Evolutionary conservation across 2,797 vertebrate species (phyloP), one percentile per base, ranked within the genome.

Genomic region (Jordanella pulchra): DNA sequence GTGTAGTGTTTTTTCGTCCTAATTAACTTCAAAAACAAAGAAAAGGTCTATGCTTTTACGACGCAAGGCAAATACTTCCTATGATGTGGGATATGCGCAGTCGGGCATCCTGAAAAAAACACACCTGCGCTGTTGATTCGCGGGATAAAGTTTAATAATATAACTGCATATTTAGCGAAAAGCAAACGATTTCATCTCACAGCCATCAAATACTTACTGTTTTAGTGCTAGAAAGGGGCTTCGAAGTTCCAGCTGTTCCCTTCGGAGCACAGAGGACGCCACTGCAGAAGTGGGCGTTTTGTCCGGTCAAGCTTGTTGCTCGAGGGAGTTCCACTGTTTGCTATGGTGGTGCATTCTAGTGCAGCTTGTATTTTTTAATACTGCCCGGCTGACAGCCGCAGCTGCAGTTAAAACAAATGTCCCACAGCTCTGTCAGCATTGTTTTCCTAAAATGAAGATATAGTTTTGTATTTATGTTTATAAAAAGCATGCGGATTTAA

Each of bases 231-330:
- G 54, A 12, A 6, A 58, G 73, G 9, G 3, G 17, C 28, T 23
- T 60, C 4, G 66, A 39, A 66, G 25, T 30, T 28, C 18, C 3
- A 11, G 44, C 18, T 67, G 3, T 60, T 53, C 23, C 68, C 47
- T 53, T 67, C 5, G 21, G 47, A 61, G 28, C 39, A 23, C 12
- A 32, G 48, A 4, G 63, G 9, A 44, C 35, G 1, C 28, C 69
- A 21, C 72, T 44, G 78, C 82, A 55, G 85, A 55, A 45, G 63
- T 28, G 63, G 47, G 66, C 72, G 71, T 70, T 44, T 53, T 32
- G 78, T 85, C 83, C 82, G 30, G 72, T 48, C 82, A 2, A 78
- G 87, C 87, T 87, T 87, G 89, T 87, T 91, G 88, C 87, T 77
- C 69, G 81, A 65, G 76, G 28, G 30, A 64, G 71, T 82, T 84